Evolutionary conservation across 2,113 vertebrate species (phyloP).

Genomic region (Pitta sordida): DNA sequence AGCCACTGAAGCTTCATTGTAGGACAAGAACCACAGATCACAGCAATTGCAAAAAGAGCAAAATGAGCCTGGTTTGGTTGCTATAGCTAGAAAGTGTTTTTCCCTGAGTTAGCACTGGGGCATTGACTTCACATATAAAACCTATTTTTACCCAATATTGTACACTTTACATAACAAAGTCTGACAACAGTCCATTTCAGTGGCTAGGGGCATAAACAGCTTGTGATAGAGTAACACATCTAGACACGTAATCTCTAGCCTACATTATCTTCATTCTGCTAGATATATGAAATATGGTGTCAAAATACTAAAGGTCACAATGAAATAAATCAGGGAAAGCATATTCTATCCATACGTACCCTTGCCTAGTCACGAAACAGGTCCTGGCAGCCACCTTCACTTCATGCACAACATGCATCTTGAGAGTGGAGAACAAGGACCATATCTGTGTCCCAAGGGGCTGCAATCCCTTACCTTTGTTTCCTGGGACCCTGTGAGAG

Average conservation of each 20-base stretch:
- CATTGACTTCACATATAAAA: not conserved
- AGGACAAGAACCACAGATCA: not conserved
- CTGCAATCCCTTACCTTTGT: not conserved
- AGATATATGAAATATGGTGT: constrained; percentile 3
- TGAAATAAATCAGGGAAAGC: not conserved
- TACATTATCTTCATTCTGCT: not conserved
- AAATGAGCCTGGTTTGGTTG: not conserved
- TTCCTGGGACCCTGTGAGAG: not conserved
- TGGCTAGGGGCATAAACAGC: constrained; percentile 32
- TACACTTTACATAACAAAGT: not conserved
- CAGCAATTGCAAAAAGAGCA: not conserved
- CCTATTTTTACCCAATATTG: not conserved
- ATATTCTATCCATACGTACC: not conserved
- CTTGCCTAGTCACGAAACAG: not conserved
- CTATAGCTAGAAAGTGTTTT: not conserved
- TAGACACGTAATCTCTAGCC: not conserved
- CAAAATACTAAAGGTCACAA: not conserved
- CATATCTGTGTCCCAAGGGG: not conserved
- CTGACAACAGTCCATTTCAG: constrained; percentile 15
- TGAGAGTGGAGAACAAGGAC: not conserved
- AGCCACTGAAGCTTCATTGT: not conserved
- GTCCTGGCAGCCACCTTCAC: not conserved
- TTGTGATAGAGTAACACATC: not conserved
- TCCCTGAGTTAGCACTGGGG: not conserved
- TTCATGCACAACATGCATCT: not conserved